Percentiles rank a stretch among this genome's conserved stretches.
Conservation (phyloP, 1,140 invertebrate species). For the Ooceraea biroi region DNA sequence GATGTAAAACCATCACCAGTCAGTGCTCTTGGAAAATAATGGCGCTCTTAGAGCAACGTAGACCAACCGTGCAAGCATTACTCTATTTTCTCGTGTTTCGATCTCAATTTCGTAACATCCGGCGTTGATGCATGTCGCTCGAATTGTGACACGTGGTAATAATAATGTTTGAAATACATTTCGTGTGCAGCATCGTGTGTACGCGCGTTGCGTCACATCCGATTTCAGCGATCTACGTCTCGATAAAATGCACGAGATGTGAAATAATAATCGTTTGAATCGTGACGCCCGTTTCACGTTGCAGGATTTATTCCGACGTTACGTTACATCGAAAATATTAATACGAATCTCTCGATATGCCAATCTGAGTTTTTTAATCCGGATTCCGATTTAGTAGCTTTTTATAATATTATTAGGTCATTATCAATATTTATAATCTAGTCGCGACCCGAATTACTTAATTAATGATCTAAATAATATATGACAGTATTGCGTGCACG, state of each 20-base stretch:
- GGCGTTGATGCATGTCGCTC: not conserved
- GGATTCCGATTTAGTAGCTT: not conserved
- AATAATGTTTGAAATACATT: constrained; percentile 24
- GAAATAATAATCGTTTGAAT: constrained; percentile 22
- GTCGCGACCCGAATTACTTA: too few relatives aligned
- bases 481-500: constrained; percentile 43
- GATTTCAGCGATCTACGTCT: constrained; percentile 42
- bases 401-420: not conserved
- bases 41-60: not conserved
- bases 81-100: not conserved
- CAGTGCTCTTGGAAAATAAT: constrained; percentile 1
- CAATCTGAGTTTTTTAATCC: too few relatives aligned
- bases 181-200: not conserved
- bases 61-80: constrained; percentile 22
- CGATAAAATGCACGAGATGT: constrained; percentile 29
- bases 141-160: constrained; percentile 24
- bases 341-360: too few relatives aligned
- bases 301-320: not conserved
- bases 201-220: constrained; percentile 32
- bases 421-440: too few relatives aligned
- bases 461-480: too few relatives aligned
- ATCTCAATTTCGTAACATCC: constrained; percentile 32
- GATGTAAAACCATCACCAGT: not conserved
- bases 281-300: not conserved
- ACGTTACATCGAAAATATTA: too few relatives aligned